phyloP scores from a whole-genome alignment of 2,888 invertebrate genomes.

The Dinocampus coccinellae region DNA sequence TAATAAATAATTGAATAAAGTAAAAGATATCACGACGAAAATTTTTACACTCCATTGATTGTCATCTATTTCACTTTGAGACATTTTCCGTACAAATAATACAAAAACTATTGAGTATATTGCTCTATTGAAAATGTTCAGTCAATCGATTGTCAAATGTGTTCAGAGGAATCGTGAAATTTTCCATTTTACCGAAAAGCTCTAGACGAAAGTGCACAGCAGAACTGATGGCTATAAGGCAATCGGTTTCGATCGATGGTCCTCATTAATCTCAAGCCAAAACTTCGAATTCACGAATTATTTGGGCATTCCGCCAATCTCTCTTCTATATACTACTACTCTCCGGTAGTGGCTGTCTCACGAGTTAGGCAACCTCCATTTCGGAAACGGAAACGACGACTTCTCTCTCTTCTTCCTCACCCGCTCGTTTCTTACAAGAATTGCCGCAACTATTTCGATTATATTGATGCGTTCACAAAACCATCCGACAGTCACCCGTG shows the following conservation, averaged over 20 bases:
- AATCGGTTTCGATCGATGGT: constrained; percentile 38
- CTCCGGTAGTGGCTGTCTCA: constrained; percentile 31
- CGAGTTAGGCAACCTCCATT: constrained; percentile 48
- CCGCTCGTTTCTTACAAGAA: constrained; percentile 8
- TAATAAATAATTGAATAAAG: background rate
- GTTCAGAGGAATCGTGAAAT: background rate
- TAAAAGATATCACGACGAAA: background rate
- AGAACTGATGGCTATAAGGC: constrained; percentile 15
- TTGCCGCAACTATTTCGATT: constrained; percentile 55
- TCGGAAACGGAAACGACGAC: constrained; percentile 35
- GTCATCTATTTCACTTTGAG: background rate
- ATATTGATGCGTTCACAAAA: constrained; percentile 47
- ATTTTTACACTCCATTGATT: background rate
- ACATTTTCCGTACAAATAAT: background rate
- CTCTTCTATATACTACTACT: constrained; percentile 18
- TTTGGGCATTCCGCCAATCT: constrained; percentile 49
- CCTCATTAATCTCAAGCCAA: constrained; percentile 39
- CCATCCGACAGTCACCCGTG: constrained; percentile 31
- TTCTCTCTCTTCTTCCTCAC: background rate
- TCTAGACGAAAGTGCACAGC: background rate
- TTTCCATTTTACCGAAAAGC: background rate
- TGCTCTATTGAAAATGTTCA: constrained; percentile 26
- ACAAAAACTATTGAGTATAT: constrained; percentile 26
- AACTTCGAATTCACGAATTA: constrained; percentile 41
- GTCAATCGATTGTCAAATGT: constrained; percentile 29